Percentiles rank a stretch among this genome's conserved stretches.
phyloP scores from a whole-genome alignment of 2,888 invertebrate species.

The Ophioninae sp. region DNA sequence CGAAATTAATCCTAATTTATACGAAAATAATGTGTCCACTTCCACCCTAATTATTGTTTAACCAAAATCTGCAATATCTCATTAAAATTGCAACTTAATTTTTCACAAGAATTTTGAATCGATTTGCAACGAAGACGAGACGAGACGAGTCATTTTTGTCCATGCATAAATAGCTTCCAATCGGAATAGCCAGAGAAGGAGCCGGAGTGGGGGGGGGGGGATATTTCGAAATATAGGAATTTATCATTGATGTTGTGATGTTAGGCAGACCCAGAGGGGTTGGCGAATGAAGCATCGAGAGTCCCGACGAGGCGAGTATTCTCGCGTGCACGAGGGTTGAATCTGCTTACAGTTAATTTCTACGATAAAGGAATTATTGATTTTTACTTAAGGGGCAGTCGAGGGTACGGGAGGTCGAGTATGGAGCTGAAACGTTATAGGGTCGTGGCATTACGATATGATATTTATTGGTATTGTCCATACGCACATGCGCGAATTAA shows the following conservation, averaged over 20 bases:
- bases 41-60: too few species aligned
- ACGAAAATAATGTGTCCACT: too few species aligned
- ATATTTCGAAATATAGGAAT: slow-evolving; percentile 55
- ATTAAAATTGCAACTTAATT: too few species aligned
- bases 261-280: slow-evolving; percentile 71
- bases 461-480: slow-evolving; percentile 6
- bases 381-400: slow-evolving; percentile 78
- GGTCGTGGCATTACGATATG: slow-evolving; percentile 37
- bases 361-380: slow-evolving; percentile 80
- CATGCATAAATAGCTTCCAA: background rate
- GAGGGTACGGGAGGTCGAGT: slow-evolving; percentile 71
- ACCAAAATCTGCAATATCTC: too few species aligned
- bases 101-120: background rate
- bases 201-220: slow-evolving; percentile 13
- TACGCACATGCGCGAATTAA: slow-evolving; percentile 4
- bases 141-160: background rate
- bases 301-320: slow-evolving; percentile 19
- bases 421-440: slow-evolving; percentile 48
- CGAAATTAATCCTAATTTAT: too few species aligned
- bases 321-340: slow-evolving; percentile 74
- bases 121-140: background rate
- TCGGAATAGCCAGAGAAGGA: background rate
- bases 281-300: slow-evolving; percentile 62
- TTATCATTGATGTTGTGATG: slow-evolving; percentile 67
- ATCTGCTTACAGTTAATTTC: slow-evolving; percentile 80